These are phyloP conservation scores for Cactoblastis cactorum DNA, from an alignment of 2,888 invertebrate species.

Conservation along the genomic window DNA sequence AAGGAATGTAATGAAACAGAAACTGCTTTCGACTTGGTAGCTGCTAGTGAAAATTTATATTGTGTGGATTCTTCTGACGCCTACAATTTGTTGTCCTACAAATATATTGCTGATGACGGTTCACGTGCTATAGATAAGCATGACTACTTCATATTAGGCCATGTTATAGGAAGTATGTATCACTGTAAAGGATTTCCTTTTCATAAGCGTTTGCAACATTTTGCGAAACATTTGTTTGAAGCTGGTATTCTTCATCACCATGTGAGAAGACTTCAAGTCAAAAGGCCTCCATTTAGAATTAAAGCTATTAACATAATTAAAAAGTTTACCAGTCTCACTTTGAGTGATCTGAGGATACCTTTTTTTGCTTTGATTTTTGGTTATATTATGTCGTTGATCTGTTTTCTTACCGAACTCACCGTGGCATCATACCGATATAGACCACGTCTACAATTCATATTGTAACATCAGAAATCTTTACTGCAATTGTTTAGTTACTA, in stretches of 20 bases:
- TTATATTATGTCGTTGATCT: conserved; percentile 14
- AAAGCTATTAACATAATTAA: neutral
- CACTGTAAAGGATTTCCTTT: conserved; percentile 43
- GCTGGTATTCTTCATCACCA: conserved; percentile 36
- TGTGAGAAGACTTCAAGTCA: neutral
- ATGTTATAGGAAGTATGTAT: conserved; percentile 35
- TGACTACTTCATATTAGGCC: conserved; percentile 32
- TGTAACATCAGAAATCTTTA: neutral
- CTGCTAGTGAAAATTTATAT: conserved; percentile 33
- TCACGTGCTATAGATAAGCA: conserved; percentile 32
- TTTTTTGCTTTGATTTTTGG: conserved; percentile 19
- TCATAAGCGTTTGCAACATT: conserved; percentile 33
- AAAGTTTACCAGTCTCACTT: conserved; percentile 5
- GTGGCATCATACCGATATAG: neutral
- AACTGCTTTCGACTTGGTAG: conserved; percentile 35
- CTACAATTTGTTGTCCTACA: conserved; percentile 36
- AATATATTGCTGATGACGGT: conserved; percentile 36
- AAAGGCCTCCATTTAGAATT: neutral
- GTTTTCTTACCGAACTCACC: conserved; percentile 16
- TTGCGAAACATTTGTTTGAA: conserved; percentile 40
- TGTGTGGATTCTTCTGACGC: conserved; percentile 38
- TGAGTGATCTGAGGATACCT: conserved; percentile 20
- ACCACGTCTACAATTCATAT: neutral
- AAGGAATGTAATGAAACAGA: conserved; percentile 33
- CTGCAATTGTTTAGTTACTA: no score